These are phyloP conservation scores for Archilochus colubris DNA, from an alignment of 2,113 vertebrate genomes.

Conservation along the genomic window DNA sequence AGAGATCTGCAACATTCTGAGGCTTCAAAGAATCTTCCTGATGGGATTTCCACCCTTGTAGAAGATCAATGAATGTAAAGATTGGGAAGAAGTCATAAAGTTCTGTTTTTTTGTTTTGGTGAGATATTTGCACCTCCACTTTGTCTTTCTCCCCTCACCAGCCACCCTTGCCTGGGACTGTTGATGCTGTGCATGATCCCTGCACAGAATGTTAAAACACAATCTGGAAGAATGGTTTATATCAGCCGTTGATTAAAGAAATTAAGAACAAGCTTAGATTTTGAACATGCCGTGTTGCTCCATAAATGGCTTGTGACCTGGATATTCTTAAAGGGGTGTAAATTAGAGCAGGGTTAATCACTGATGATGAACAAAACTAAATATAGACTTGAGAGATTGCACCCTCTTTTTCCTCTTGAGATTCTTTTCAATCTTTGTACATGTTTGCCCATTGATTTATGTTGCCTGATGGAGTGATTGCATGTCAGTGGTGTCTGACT, in stretches of 20 bases:
- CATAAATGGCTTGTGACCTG: conserved; percentile 30
- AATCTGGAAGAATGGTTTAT: conserved; percentile 34
- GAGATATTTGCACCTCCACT: background rate
- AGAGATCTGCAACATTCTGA: background rate
- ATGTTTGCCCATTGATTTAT: background rate
- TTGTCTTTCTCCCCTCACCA: conserved; percentile 26
- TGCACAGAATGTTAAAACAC: conserved; percentile 19
- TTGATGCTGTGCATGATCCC: background rate
- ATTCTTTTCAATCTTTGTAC: background rate
- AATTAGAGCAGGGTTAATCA: background rate
- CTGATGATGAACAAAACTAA: background rate
- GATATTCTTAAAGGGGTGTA: background rate
- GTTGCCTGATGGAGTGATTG: background rate
- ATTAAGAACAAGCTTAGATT: conserved; percentile 20
- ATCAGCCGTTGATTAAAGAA: conserved; percentile 27
- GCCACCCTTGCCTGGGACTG: background rate
- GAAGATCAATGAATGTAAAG: background rate
- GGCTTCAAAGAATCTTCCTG: background rate
- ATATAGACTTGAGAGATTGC: background rate
- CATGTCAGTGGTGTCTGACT: background rate
- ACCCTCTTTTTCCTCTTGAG: background rate
- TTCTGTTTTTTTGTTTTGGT: conserved; percentile 6
- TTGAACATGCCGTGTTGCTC: background rate
- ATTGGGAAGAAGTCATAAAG: background rate
- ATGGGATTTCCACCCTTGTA: background rate